Conservation (phyloP, 2,113 vertebrate genomes). For the Leptodactylus fuscus region DNA sequence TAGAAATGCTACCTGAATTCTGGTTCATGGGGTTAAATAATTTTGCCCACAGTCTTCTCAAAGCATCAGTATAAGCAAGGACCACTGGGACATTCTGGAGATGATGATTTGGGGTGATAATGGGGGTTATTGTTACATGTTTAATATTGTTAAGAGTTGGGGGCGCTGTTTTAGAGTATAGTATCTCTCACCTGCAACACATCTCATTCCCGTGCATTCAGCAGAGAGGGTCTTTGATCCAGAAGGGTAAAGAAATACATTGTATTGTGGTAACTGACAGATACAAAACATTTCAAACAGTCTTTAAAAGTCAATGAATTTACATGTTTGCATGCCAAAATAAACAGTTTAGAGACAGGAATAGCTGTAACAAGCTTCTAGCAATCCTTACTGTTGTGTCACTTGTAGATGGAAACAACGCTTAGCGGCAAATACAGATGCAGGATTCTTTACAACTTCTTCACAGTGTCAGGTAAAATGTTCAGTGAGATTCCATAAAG, state of each 20-base stretch:
- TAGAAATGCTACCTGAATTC: neutral
- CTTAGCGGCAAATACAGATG: constrained; percentile 12
- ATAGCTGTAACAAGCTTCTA: constrained; percentile 8
- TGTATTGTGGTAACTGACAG: no score
- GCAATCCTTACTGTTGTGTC: constrained; percentile 5
- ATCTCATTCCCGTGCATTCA: neutral
- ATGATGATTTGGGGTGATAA: constrained; percentile 21
- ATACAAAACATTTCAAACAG: neutral
- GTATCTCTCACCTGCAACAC: neutral
- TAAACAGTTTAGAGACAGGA: constrained; percentile 1
- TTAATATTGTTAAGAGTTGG: constrained; percentile 15
- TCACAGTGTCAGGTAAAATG: constrained; percentile 14
- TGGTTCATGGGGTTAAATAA: neutral
- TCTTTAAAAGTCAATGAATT: neutral
- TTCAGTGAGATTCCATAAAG: neutral
- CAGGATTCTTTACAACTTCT: constrained; percentile 13
- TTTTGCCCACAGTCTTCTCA: neutral
- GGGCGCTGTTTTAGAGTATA: neutral
- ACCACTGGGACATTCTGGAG: neutral
- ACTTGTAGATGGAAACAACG: neutral
- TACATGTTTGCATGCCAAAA: neutral
- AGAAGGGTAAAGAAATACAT: neutral
- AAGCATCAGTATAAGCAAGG: neutral
- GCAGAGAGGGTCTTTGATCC: neutral
- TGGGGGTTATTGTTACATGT: constrained; percentile 32